A percentile compares a stretch with the other conserved stretches of the same genome.
phyloP scores from a whole-genome alignment of 2,113 vertebrate genomes.

The Pipra filicauda region DNA sequence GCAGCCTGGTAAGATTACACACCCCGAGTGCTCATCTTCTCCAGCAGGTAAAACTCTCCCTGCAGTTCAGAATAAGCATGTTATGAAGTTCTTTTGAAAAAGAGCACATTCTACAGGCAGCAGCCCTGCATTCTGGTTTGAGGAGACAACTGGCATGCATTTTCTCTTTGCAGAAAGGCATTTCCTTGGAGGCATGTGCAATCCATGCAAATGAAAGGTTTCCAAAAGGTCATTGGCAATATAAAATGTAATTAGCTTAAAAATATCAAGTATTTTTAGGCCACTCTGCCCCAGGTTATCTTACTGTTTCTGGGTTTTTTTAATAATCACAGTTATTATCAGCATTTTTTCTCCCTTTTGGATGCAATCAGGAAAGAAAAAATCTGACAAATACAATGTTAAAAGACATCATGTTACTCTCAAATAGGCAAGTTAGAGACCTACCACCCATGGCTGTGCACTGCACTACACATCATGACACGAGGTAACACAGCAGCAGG shows the following conservation, averaged over 20 bases:
- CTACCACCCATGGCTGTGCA: not conserved
- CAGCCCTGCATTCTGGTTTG: not conserved
- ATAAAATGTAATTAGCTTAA: conserved; percentile 48
- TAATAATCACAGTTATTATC: conserved; percentile 20
- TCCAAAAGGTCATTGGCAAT: conserved; percentile 36
- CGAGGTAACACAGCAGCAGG: not conserved
- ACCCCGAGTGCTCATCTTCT: not conserved
- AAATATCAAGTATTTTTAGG: conserved; percentile 54
- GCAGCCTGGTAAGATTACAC: not conserved
- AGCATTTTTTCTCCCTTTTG: not conserved
- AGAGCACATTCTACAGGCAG: not conserved
- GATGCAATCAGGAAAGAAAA: not conserved
- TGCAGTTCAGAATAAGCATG: not conserved
- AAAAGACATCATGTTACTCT: not conserved
- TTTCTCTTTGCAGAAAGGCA: conserved; percentile 5
- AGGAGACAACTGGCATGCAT: not conserved
- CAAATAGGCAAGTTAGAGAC: not conserved
- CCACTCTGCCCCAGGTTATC: conserved; percentile 6
- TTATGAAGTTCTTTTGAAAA: not conserved
- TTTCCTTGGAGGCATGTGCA: not conserved
- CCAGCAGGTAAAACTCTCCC: not conserved
- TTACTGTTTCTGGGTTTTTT: not conserved
- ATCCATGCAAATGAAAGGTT: conserved; percentile 33
- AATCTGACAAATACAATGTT: not conserved
- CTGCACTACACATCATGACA: not conserved